Conservation (phyloP, 1,140 invertebrate species). For the Oscheius sp. region DNA sequence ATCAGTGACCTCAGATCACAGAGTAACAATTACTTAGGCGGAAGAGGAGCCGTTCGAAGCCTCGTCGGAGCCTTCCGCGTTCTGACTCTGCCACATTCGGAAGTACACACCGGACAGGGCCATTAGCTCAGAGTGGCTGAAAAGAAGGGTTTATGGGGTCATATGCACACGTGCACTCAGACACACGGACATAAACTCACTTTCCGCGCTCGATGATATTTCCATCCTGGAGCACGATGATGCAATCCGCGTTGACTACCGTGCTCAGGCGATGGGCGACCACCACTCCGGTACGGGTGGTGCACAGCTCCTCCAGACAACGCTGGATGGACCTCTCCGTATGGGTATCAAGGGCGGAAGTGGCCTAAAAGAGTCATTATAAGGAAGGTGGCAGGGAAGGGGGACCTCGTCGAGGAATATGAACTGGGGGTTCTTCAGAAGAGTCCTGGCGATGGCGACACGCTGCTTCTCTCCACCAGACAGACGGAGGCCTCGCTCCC, state of each 20-base stretch:
- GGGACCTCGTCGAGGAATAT: constrained; percentile 81
- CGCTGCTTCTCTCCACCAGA: constrained; percentile 86
- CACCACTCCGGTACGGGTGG: constrained; percentile 32
- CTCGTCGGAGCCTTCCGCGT: constrained; percentile 5
- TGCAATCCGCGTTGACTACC: constrained; percentile 48
- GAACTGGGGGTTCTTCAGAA: constrained; percentile 81
- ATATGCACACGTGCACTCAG: not conserved
- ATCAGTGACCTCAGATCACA: too few relatives aligned
- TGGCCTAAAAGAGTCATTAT: constrained; percentile 54
- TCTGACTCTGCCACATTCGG: constrained; percentile 30
- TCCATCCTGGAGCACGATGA: constrained; percentile 51
- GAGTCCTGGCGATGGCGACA: constrained; percentile 84
- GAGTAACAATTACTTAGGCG: too few relatives aligned
- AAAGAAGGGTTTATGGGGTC: not conserved
- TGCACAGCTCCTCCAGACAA: constrained; percentile 67
- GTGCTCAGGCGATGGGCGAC: constrained; percentile 48
- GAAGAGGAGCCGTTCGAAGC: not conserved
- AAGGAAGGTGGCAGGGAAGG: not conserved
- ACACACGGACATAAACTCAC: constrained; percentile 37
- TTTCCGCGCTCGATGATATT: constrained; percentile 49
- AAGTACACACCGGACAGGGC: constrained; percentile 11
- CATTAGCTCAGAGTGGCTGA: constrained; percentile 24
- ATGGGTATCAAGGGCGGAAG: constrained; percentile 61
- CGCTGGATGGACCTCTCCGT: constrained; percentile 64
- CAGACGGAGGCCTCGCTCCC: constrained; percentile 64